A percentile compares a stretch with the other conserved stretches of the same genome.
phyloP scores from a whole-genome alignment of 2,888 invertebrate species.

The Troglohyphantes excavatus region DNA sequence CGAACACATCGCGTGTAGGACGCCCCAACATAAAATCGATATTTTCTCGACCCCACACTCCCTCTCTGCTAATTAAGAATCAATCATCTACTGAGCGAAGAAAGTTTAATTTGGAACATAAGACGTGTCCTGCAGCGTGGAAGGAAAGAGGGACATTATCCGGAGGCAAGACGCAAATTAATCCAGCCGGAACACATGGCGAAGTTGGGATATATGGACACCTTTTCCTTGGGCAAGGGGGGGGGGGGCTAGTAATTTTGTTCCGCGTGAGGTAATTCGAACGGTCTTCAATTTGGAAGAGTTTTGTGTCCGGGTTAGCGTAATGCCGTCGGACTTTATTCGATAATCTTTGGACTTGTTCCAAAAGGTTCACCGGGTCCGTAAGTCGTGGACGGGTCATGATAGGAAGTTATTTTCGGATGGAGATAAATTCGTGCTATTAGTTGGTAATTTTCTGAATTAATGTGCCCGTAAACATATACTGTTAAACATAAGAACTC shows the following conservation, averaged over 20 bases:
- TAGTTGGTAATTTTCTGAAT: too few species aligned
- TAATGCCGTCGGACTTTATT: constrained; percentile 25
- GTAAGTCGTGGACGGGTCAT: not conserved
- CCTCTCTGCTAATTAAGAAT: constrained; percentile 75
- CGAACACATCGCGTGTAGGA: constrained; percentile 43
- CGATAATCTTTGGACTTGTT: constrained; percentile 30
- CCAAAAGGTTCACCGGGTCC: not conserved
- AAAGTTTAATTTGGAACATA: constrained; percentile 69
- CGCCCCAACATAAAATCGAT: constrained; percentile 52
- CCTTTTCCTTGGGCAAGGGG: not conserved
- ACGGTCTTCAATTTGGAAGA: not conserved
- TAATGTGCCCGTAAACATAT: too few species aligned
- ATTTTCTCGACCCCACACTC: not conserved
- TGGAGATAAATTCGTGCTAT: too few species aligned
- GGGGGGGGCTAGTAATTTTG: constrained; percentile 17
- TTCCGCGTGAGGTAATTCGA: not conserved
- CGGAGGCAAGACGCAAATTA: constrained; percentile 46
- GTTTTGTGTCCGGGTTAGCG: constrained; percentile 12
- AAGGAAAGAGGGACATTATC: constrained; percentile 46
- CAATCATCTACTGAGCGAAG: constrained; percentile 57
- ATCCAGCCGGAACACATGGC: constrained; percentile 55
- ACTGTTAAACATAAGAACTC: too few species aligned
- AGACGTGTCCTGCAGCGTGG: constrained; percentile 35
- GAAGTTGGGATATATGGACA: constrained; percentile 30
- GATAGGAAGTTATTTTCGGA: too few species aligned